Percentiles rank a stretch among this genome's conserved stretches.
These are phyloP conservation scores for Venustoraphidia nigricollis DNA, from an alignment of 2,888 invertebrate species.

Conservation along the genomic window DNA sequence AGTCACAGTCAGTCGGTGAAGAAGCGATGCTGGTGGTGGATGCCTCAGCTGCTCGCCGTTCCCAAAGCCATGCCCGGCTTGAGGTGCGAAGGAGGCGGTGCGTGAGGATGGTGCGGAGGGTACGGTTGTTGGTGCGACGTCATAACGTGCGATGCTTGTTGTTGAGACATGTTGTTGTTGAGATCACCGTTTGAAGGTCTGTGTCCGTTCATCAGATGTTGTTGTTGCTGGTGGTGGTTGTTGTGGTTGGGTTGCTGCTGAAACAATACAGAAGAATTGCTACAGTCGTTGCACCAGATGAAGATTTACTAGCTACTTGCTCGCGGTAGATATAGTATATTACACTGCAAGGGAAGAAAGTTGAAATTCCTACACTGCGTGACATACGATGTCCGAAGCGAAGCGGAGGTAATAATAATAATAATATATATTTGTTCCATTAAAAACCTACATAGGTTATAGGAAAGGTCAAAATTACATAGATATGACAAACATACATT, in stretches of 20 bases:
- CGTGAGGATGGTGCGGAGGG: slow-evolving; percentile 21
- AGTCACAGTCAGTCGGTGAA: slow-evolving; percentile 6
- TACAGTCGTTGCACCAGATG: no score
- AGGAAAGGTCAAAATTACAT: no score
- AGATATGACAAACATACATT: no score
- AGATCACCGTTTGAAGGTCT: slow-evolving; percentile 39
- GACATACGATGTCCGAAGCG: no score
- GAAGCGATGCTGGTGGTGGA: slow-evolving; percentile 27
- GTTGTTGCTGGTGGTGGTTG: slow-evolving; percentile 7
- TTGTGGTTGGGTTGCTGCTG: not conserved
- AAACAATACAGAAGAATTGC: no score
- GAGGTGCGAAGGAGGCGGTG: slow-evolving; percentile 30
- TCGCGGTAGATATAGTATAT: no score
- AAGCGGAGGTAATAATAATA: no score
- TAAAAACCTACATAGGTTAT: no score
- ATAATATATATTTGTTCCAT: no score
- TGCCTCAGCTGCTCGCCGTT: slow-evolving; percentile 45
- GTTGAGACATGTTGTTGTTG: slow-evolving; percentile 50
- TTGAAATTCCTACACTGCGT: no score
- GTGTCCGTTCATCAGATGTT: slow-evolving; percentile 37
- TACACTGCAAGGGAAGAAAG: no score
- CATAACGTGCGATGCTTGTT: slow-evolving; percentile 21
- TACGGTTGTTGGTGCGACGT: slow-evolving; percentile 24
- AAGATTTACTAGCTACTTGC: no score
- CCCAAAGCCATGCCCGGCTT: slow-evolving; percentile 36